Evolutionary conservation across 1,140 invertebrate species (phyloP), one percentile per base, ranked within the genome.

Genomic region (Brachionus rotundiformis): DNA sequence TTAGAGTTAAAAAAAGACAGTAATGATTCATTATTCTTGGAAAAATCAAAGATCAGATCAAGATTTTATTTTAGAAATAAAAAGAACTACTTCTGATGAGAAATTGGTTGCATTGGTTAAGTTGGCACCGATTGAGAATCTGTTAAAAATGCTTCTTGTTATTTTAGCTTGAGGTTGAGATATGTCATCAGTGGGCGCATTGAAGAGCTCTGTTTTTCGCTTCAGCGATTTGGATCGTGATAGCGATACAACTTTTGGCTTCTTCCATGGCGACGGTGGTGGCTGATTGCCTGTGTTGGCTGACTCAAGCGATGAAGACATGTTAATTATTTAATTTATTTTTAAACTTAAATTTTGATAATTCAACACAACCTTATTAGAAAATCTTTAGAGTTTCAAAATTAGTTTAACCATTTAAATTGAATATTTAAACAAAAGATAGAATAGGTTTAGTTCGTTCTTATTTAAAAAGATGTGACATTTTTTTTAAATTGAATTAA

Each of bases 181-280:
- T 41, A 63, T 49, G 5, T 63, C 76, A 25, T 79, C 76, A 25
- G n/a, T 5, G 23, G 31, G 1, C 8, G 41, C 2, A 59, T 19
- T 59, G 23, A 59, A 27, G 25, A 61, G 47, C 1, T 54, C 29
- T 39, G 76, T 19, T 16, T 79, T 79, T 79, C 76, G 19, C n/a
- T 79, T 79, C 13, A 61, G 13, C 8, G 76, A 79, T 36, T 63
- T 54, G 6, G 76, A 54, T 27, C 47, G n/a, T 10, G 47, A 59
- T 16, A 79, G 54, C 13, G 76, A 79, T 3, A 79, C 47, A 31
- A 79, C 31, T 41, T 79, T 79, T 13, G 76, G 76, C n/a, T 79
- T 79, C 16, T 79, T 79, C 76, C 76, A 79, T 23, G 76, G 76
- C 19, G 76, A 79, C 5, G 31, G 47, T 13, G 76, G 59, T 23